Percentiles rank a stretch among this genome's conserved stretches.
Evolutionary conservation across 2,113 vertebrate species (phyloP).

Genomic region (Pionites leucogaster): DNA sequence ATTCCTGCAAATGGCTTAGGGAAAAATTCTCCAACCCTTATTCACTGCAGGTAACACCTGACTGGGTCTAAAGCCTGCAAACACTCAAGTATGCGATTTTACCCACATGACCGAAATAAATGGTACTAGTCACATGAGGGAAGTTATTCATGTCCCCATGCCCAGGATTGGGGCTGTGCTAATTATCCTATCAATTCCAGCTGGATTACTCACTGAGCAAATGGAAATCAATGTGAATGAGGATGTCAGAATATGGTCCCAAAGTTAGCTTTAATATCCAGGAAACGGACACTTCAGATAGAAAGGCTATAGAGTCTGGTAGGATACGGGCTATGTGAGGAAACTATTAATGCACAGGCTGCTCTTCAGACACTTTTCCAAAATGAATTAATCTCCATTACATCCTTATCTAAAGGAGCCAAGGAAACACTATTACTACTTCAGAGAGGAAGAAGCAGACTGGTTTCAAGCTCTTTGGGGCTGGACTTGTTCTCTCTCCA

Average conservation of each 20-base stretch:
- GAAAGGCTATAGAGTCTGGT: background rate
- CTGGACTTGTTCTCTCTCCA: background rate
- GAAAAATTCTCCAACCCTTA: background rate
- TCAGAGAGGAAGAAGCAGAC: background rate
- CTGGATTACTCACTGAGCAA: background rate
- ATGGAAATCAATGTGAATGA: background rate
- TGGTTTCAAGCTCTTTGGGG: background rate
- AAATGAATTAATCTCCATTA: background rate
- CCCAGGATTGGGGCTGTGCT: background rate
- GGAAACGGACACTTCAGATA: background rate
- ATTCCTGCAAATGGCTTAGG: background rate
- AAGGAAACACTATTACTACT: background rate
- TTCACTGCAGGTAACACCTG: conserved; percentile 25
- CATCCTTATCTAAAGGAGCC: background rate
- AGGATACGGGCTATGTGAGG: background rate
- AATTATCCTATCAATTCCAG: background rate
- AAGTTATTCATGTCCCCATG: background rate
- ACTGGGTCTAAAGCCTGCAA: background rate
- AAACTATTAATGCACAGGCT: background rate
- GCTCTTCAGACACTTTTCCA: background rate
- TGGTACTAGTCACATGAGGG: background rate
- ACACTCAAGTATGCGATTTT: background rate
- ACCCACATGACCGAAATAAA: background rate
- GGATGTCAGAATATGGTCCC: background rate
- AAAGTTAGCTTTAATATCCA: background rate